Evolutionary conservation across 2,113 vertebrate species (phyloP).

Genomic region (Recurvirostra avosetta): DNA sequence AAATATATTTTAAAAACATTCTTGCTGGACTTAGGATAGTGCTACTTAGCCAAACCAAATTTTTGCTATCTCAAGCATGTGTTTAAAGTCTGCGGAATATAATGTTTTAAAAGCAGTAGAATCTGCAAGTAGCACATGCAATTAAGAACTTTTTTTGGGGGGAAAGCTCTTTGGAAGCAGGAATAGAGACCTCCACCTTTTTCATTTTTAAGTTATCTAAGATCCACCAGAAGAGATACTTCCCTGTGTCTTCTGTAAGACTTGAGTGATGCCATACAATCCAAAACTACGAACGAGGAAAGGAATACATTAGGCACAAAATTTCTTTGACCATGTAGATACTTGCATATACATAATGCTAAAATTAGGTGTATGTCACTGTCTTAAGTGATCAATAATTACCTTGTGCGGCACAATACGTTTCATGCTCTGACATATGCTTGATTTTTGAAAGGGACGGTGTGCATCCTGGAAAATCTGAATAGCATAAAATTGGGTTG

Average conservation of each 20-base stretch:
- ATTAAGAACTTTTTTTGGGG: background rate
- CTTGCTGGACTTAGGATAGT: background rate
- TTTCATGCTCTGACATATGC: slow-evolving; percentile 84
- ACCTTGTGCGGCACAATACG: slow-evolving; percentile 77
- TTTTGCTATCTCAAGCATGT: background rate
- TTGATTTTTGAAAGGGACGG: slow-evolving; percentile 83
- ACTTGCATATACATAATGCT: background rate
- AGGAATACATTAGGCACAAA: background rate
- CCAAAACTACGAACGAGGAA: background rate
- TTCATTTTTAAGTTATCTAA: background rate
- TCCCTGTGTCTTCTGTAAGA: background rate
- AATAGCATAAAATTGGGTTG: slow-evolving; percentile 81
- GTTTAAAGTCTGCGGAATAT: background rate
- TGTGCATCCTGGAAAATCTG: slow-evolving; percentile 78
- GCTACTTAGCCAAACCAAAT: background rate
- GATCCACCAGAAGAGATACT: background rate
- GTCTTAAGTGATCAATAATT: slow-evolving; percentile 75
- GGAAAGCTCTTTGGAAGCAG: background rate
- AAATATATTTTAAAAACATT: background rate
- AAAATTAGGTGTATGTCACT: slow-evolving; percentile 24
- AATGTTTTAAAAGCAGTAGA: background rate
- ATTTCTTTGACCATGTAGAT: background rate
- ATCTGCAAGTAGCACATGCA: background rate
- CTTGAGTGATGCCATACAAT: background rate
- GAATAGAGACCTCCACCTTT: background rate